These are phyloP conservation scores for Exocentrus adspersus DNA, from an alignment of 2,888 invertebrate species.

Conservation along the genomic window DNA sequence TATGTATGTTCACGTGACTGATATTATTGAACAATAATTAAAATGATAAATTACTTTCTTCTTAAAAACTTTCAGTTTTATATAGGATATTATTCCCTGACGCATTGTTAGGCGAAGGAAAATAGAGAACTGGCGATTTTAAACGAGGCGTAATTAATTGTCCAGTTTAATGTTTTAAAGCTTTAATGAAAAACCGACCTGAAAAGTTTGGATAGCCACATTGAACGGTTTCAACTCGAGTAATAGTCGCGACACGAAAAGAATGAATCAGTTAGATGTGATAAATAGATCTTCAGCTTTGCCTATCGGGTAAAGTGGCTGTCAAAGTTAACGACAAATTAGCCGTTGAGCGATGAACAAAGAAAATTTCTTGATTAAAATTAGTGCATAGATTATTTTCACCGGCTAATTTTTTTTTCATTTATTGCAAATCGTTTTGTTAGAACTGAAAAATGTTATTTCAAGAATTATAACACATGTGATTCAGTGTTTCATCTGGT, in stretches of 20 bases:
- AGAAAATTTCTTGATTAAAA: slow-evolving; percentile 1
- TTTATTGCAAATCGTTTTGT: neutral
- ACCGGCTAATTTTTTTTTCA: neutral
- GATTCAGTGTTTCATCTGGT: too few relatives aligned
- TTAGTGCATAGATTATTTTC: neutral
- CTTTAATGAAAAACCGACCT: slow-evolving; percentile 27
- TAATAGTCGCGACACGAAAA: slow-evolving; percentile 21
- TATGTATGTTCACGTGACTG: too few relatives aligned
- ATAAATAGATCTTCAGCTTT: slow-evolving; percentile 27
- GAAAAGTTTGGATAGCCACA: slow-evolving; percentile 29
- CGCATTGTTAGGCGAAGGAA: slow-evolving; percentile 1
- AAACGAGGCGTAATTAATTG: slow-evolving; percentile 24
- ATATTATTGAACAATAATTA: too few relatives aligned
- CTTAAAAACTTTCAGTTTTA: too few relatives aligned
- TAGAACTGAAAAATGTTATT: too few relatives aligned
- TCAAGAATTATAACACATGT: slow-evolving; percentile 4
- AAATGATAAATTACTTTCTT: neutral
- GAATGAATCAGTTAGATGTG: slow-evolving; percentile 26
- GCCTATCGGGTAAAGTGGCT: slow-evolving; percentile 23
- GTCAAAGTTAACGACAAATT: slow-evolving; percentile 27
- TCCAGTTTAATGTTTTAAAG: slow-evolving; percentile 26
- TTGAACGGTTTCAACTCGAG: slow-evolving; percentile 19
- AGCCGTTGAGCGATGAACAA: slow-evolving; percentile 14
- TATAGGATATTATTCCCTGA: too few relatives aligned
- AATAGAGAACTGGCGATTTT: slow-evolving; percentile 3